phyloP scores from a whole-genome alignment of 2,888 invertebrate species.

The Troides aeacus region DNA sequence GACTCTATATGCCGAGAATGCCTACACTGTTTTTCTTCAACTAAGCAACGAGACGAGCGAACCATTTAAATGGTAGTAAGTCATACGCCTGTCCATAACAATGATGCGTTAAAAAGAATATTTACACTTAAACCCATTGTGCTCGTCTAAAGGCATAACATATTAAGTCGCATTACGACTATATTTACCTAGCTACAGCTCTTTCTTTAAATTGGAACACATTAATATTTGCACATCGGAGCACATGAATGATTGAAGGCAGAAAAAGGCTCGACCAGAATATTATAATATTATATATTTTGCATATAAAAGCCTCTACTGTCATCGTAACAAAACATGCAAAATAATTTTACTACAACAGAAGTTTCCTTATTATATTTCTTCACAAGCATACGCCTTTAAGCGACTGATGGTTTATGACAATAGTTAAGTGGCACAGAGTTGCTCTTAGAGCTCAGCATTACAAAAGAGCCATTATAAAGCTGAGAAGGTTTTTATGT shows the following conservation, averaged over 20 bases:
- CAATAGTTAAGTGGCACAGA: constrained; percentile 14
- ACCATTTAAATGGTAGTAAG: too few relatives aligned
- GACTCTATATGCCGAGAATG: neutral
- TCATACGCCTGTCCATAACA: too few relatives aligned
- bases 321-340: neutral
- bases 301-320: neutral
- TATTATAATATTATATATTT: neutral
- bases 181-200: too few relatives aligned
- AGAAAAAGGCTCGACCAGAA: neutral
- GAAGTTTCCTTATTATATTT: constrained; percentile 8
- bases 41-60: too few relatives aligned
- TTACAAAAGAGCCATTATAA: constrained; percentile 15
- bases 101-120: too few relatives aligned
- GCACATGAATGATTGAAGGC: too few relatives aligned
- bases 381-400: constrained; percentile 6
- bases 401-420: constrained; percentile 10
- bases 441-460: neutral
- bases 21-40: too few relatives aligned
- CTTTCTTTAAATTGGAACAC: too few relatives aligned
- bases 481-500: constrained; percentile 6
- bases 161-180: too few relatives aligned
- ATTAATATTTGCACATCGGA: too few relatives aligned
- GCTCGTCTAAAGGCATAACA: too few relatives aligned
- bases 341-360: constrained; percentile 2
- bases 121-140: too few relatives aligned